phyloP scores from a whole-genome alignment of 2,797 vertebrate species.

The Varecia variegata region DNA sequence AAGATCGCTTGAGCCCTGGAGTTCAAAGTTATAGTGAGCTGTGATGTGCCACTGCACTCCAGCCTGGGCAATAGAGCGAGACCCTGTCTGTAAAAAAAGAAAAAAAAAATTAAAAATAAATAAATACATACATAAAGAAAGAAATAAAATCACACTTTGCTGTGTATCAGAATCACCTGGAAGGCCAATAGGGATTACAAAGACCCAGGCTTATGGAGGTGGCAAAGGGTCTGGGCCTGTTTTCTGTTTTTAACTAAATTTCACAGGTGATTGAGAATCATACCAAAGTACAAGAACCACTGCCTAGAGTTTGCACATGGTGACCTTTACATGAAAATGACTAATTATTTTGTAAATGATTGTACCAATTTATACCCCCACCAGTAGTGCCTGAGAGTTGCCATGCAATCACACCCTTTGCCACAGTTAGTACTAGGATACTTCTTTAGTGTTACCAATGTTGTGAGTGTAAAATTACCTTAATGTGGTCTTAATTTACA shows the following conservation, averaged over 20 bases:
- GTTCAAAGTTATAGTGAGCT: neutral
- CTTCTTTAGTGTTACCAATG: neutral
- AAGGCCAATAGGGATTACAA: neutral
- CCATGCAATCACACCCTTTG: too few relatives aligned
- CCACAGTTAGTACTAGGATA: neutral
- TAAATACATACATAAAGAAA: too few relatives aligned
- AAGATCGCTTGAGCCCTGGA: neutral
- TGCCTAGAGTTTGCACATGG: neutral
- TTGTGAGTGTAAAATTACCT: neutral
- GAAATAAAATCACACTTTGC: neutral
- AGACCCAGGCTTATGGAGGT: neutral
- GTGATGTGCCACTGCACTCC: neutral
- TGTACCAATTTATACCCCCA: neutral
- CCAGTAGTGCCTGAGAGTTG: neutral
- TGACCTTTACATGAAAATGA: neutral
- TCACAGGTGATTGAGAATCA: neutral
- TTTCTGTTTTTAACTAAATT: neutral
- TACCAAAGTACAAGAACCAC: neutral
- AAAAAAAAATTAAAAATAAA: too few relatives aligned
- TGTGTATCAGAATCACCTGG: neutral
- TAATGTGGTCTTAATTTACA: neutral
- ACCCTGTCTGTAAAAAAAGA: neutral
- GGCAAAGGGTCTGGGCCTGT: neutral
- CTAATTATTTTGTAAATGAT: neutral
- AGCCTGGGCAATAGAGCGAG: neutral